These are phyloP conservation scores for Mesitornis unicolor DNA, from an alignment of 2,113 vertebrate species.

Conservation along the genomic window DNA sequence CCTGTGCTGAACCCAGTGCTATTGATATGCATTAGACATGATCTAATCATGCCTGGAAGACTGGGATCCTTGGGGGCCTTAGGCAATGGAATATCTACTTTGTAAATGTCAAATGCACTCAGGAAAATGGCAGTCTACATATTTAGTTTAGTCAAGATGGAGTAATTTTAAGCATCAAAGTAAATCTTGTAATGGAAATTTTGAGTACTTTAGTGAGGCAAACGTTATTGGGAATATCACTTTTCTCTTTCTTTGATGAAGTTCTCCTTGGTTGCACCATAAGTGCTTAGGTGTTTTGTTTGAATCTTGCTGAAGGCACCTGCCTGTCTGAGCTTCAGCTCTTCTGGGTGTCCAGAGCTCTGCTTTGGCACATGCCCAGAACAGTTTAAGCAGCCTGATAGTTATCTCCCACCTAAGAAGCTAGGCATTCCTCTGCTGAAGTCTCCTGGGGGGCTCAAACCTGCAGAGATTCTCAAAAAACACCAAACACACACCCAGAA, in stretches of 20 bases:
- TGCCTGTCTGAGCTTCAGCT: constrained; percentile 41
- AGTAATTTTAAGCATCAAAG: not conserved
- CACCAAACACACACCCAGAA: not conserved
- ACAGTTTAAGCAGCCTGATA: constrained; percentile 53
- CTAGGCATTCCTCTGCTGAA: constrained; percentile 17
- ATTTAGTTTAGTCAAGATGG: not conserved
- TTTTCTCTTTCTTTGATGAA: constrained; percentile 20
- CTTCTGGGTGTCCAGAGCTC: constrained; percentile 55
- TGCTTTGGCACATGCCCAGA: constrained; percentile 36
- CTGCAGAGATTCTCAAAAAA: constrained; percentile 14
- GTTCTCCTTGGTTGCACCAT: not conserved
- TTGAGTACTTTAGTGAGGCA: not conserved
- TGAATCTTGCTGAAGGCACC: constrained; percentile 47
- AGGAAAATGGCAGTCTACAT: not conserved
- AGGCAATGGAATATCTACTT: not conserved
- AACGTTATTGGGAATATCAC: not conserved
- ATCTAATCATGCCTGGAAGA: not conserved
- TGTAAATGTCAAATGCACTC: not conserved
- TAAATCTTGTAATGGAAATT: not conserved
- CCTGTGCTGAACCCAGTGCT: not conserved
- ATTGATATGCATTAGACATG: not conserved
- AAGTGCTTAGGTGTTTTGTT: not conserved
- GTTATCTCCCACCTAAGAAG: constrained; percentile 51
- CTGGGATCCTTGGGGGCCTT: not conserved
- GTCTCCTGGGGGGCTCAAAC: constrained; percentile 32